Percentiles rank a stretch among this genome's conserved stretches.
These are phyloP conservation scores for Vanessa cardui DNA, from an alignment of 2,888 invertebrate species.

Conservation along the genomic window DNA sequence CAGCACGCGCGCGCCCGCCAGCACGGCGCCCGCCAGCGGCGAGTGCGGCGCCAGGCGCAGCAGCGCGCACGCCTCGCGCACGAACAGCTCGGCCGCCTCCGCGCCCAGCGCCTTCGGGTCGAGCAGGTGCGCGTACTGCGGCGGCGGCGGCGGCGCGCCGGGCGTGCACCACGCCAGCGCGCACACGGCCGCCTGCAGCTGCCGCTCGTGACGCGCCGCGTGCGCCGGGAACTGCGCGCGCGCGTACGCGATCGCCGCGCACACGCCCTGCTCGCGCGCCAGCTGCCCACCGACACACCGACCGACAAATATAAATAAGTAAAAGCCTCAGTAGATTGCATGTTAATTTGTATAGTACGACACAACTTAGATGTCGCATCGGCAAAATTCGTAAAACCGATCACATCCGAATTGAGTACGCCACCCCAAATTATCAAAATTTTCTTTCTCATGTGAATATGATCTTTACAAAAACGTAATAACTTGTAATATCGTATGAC, in stretches of 20 bases:
- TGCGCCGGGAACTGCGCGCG: slow-evolving; percentile 90
- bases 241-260: slow-evolving; percentile 94
- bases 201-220: slow-evolving; percentile 74
- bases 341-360: too few relatives aligned
- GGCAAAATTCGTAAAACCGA: too few relatives aligned
- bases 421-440: too few relatives aligned
- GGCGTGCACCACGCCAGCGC: slow-evolving; percentile 75
- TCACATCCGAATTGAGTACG: too few relatives aligned
- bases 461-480: too few relatives aligned
- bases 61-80: slow-evolving; percentile 95
- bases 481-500: too few relatives aligned
- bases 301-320: neutral
- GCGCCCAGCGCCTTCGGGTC: slow-evolving; percentile 64
- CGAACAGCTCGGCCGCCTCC: slow-evolving; percentile 93
- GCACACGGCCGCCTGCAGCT: slow-evolving; percentile 73
- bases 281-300: slow-evolving; percentile 47
- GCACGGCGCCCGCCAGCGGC: slow-evolving; percentile 94
- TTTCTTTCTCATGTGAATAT: too few relatives aligned
- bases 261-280: slow-evolving; percentile 83
- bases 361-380: too few relatives aligned
- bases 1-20: slow-evolving; percentile 96
- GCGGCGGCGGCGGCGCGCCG: slow-evolving; percentile 61
- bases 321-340: too few relatives aligned
- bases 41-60: slow-evolving; percentile 89
- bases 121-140: slow-evolving; percentile 63